A percentile compares a stretch with the other conserved stretches of the same genome.
phyloP scores from a whole-genome alignment of 1,140 invertebrate genomes.

The Cecropterus lyciades region DNA sequence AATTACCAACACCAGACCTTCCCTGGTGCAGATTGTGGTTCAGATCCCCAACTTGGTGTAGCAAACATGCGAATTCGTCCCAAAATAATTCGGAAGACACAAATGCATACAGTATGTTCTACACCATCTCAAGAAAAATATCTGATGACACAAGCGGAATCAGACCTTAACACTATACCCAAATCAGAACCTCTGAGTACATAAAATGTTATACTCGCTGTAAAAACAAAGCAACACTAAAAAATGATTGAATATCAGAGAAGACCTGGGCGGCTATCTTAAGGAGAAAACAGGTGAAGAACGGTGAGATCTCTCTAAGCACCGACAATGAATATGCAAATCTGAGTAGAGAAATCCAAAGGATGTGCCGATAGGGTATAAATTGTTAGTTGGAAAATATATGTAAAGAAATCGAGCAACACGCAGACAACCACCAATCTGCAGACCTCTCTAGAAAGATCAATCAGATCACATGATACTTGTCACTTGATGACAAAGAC shows the following conservation, averaged over 20 bases:
- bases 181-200: neutral
- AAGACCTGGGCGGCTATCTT: slow-evolving; percentile 1
- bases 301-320: neutral
- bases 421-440: too few species aligned
- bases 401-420: neutral
- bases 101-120: neutral
- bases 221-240: too few species aligned
- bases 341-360: slow-evolving; percentile 4
- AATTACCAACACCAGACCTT: slow-evolving; percentile 25
- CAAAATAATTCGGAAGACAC: neutral
- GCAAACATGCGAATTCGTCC: too few species aligned
- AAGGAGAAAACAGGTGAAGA: neutral
- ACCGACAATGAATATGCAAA: neutral
- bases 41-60: slow-evolving; percentile 22
- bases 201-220: neutral
- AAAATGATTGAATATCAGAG: slow-evolving; percentile 13
- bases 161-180: too few species aligned
- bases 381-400: neutral
- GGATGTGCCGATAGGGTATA: neutral
- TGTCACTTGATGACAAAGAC: too few species aligned
- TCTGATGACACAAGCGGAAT: too few species aligned
- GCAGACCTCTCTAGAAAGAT: too few species aligned
- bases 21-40: slow-evolving; percentile 33
- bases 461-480: too few species aligned
- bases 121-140: slow-evolving; percentile 8